These are phyloP conservation scores for Bergia sp. DNA, from an alignment of 92 coral and sea anemone genomes.

Conservation along the genomic window DNA sequence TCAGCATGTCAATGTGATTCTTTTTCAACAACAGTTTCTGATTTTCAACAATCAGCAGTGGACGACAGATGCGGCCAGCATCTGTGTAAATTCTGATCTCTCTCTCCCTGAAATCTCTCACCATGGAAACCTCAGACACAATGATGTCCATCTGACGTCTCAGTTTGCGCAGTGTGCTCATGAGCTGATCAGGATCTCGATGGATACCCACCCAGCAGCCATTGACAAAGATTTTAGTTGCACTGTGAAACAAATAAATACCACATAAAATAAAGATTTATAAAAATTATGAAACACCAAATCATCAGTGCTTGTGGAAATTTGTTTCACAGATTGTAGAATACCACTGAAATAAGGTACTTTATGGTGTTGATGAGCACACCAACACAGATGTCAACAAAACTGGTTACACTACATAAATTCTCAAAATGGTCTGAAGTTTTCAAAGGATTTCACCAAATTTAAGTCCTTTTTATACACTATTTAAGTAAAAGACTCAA, in stretches of 20 bases:
- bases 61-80: constrained; percentile 99
- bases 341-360: too few species aligned
- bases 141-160: constrained; percentile 99
- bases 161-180: constrained; percentile 92
- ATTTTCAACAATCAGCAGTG: constrained; percentile 95
- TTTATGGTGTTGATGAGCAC: too few species aligned
- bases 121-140: constrained; percentile 99
- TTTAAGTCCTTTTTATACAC: too few species aligned
- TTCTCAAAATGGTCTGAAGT: too few species aligned
- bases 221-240: constrained; percentile 98
- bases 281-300: not conserved
- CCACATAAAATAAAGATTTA: not conserved
- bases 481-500: too few species aligned
- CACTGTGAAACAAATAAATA: constrained; percentile 57
- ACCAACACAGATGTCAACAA: too few species aligned
- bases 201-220: constrained; percentile 99
- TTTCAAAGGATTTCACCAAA: not conserved
- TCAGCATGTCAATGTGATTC: constrained; percentile 94
- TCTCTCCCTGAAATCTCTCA: constrained; percentile 95
- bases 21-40: constrained; percentile 92
- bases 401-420: too few species aligned
- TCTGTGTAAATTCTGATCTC: constrained; percentile 99
- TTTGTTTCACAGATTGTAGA: too few species aligned
- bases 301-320: not conserved
- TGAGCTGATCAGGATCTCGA: constrained; percentile 97